Conservation (phyloP, 2,888 invertebrate genomes). For the Emesis russula region DNA sequence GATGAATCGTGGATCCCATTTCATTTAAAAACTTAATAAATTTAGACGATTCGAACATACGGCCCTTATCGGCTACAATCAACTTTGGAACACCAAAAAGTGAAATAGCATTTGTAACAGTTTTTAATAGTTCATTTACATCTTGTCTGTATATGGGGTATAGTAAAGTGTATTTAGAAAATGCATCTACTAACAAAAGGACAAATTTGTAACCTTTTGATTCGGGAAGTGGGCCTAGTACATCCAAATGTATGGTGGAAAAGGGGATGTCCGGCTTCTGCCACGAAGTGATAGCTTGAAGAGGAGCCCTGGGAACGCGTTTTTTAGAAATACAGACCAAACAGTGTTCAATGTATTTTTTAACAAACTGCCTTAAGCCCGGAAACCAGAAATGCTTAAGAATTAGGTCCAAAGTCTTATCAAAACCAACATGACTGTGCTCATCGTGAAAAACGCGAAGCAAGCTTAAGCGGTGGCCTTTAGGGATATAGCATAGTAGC, state of each 20-base stretch:
- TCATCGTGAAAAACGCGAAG: constrained; percentile 82
- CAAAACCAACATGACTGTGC: constrained; percentile 44
- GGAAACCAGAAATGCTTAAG: constrained; percentile 50
- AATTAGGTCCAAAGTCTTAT: constrained; percentile 39
- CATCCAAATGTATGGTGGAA: constrained; percentile 68
- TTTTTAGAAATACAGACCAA: constrained; percentile 63
- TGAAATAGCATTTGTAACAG: constrained; percentile 35
- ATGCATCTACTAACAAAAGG: constrained; percentile 55
- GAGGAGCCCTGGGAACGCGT: constrained; percentile 65
- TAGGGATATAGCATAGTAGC: constrained; percentile 80
- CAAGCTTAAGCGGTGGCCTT: constrained; percentile 81
- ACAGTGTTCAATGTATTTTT: constrained; percentile 38
- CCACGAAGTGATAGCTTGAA: constrained; percentile 78
- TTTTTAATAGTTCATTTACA: constrained; percentile 31
- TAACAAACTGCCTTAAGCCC: constrained; percentile 31
- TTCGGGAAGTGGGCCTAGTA: constrained; percentile 30
- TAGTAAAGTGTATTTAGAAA: constrained; percentile 48
- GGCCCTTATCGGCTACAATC: constrained; percentile 38
- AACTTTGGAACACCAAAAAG: constrained; percentile 57
- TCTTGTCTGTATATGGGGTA: constrained; percentile 57
- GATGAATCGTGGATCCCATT: constrained; percentile 54
- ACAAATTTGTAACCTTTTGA: constrained; percentile 52
- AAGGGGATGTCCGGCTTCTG: constrained; percentile 77
- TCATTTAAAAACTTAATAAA: constrained; percentile 29
- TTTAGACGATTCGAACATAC: constrained; percentile 45